A percentile compares a stretch with the other conserved stretches of the same genome.
Evolutionary conservation across 2,888 invertebrate species (phyloP).

Genomic region (Druceiella hillmani): DNA sequence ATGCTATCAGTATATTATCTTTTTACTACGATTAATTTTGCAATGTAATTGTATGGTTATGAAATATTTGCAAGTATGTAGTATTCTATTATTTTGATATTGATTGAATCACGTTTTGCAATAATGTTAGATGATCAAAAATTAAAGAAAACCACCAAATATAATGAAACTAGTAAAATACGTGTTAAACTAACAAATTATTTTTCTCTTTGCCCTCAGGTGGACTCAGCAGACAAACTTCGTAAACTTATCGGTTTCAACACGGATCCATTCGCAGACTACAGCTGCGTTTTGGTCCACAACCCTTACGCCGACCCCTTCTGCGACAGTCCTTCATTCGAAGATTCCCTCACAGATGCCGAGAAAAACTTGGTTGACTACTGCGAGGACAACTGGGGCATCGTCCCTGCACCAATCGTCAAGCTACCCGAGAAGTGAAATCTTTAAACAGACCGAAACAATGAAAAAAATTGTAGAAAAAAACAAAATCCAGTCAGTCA

Average conservation of each 20-base stretch:
- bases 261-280: constrained; percentile 40
- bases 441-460: no score
- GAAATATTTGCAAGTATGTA: background rate
- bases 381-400: constrained; percentile 61
- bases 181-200: no score
- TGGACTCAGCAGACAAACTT: constrained; percentile 50
- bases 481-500: no score
- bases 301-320: constrained; percentile 46
- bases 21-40: no score
- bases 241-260: constrained; percentile 43
- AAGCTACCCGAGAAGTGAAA: constrained; percentile 60
- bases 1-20: no score
- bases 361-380: constrained; percentile 61
- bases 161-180: no score
- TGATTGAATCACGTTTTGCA: background rate
- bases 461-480: no score
- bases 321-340: constrained; percentile 40
- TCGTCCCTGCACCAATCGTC: constrained; percentile 58
- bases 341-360: constrained; percentile 50
- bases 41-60: background rate
- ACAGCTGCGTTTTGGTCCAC: constrained; percentile 53
- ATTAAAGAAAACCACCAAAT: no score
- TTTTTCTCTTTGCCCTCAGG: constrained; percentile 42
- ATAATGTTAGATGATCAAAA: no score
- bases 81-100: background rate